A percentile compares a stretch with the other conserved stretches of the same genome.
Evolutionary conservation across 1,140 invertebrate genomes (phyloP).

Genomic region (Vanessa atalanta): DNA sequence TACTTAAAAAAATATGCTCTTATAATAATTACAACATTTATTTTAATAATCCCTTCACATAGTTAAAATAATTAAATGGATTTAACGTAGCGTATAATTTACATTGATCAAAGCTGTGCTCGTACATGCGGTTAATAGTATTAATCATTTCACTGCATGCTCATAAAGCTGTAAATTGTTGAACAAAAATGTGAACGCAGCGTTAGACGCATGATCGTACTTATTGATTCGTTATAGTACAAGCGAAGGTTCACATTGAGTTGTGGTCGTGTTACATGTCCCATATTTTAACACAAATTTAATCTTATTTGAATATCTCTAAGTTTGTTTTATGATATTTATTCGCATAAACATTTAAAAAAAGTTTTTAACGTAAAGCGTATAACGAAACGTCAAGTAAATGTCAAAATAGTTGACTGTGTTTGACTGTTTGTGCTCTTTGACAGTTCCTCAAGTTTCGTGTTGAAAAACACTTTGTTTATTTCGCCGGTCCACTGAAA

Average conservation of each 20-base stretch:
- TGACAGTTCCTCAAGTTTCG: not conserved
- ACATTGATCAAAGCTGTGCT: not conserved
- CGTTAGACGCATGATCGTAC: constrained; percentile 20
- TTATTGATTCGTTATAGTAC: constrained; percentile 26
- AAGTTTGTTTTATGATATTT: not conserved
- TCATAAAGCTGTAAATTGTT: not conserved
- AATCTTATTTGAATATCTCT: no score
- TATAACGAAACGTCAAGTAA: not conserved
- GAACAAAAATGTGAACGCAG: not conserved
- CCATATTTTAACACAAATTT: no score
- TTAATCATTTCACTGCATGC: not conserved
- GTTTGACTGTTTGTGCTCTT: not conserved
- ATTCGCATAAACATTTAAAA: not conserved
- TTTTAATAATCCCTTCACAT: no score
- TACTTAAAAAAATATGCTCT: no score
- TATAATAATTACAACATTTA: no score
- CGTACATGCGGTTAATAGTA: not conserved
- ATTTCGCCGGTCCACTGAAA: constrained; percentile 41
- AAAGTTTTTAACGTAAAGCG: not conserved
- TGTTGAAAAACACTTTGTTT: constrained; percentile 18
- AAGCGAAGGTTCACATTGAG: not conserved
- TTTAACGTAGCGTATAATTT: not conserved
- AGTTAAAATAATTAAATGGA: not conserved
- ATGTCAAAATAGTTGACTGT: not conserved
- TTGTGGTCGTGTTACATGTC: no score